Evolutionary conservation across 2,113 vertebrate genomes (phyloP), one percentile per base, ranked within the genome.

Genomic region (Austrofundulus limnaeus): DNA sequence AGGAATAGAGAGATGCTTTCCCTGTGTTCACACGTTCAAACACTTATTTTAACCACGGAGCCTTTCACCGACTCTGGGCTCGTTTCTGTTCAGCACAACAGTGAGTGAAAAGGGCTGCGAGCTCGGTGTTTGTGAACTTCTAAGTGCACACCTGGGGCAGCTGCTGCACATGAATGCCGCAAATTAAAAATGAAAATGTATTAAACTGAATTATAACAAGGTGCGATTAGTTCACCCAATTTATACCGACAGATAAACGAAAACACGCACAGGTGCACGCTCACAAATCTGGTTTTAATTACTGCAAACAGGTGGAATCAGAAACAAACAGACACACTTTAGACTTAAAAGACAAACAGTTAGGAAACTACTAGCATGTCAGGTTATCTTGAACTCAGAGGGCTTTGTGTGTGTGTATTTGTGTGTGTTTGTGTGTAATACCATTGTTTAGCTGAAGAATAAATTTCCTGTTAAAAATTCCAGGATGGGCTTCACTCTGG

Each of bases 381-480:
- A 16, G 25, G 55, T 41, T 28, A 43, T 43, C 24, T 58, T 58
- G 38, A 17, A 13, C 56, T n/a, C 41, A 2, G 25, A 23, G 11
- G 15, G 11, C 42, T 55, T 50, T 57, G 25, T 39, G 62, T 59
- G 47, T 53, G 43, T 8, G 39, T 55, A n/a, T n/a, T n/a, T n/a
- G n/a, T n/a, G n/a, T n/a, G n/a, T n/a, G n/a, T n/a, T n/a, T n/a
- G n/a, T n/a, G 71, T 46, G 57, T 72, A 68, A 61, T 10, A 20
- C 85, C 70, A 86, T 90, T 90, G 86, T 90, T 87, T 82, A 58
- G 60, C 4, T 21, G 68, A 25, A 77, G 60, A 82, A 86, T 72
- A 79, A 42, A 78, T 85, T 89, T 88, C 89, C 86, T 84, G 85
- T 84, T 79, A 55, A 71, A 79, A 86, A 84, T 87, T 90, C 78